phyloP scores from a whole-genome alignment of 2,888 invertebrate genomes.

The Girardia tigrina region DNA sequence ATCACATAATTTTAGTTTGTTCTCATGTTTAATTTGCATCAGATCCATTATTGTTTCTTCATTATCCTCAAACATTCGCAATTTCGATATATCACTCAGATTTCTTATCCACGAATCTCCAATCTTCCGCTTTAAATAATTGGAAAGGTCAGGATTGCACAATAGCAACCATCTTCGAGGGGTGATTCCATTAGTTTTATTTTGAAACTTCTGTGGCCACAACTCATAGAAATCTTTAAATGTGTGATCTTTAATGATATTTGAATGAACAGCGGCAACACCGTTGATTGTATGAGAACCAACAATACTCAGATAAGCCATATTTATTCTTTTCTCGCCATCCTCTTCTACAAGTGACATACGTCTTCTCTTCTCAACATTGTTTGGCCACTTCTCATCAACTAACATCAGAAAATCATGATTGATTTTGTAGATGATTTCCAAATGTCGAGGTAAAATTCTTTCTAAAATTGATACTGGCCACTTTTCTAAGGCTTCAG shows the following conservation, averaged over 20 bases:
- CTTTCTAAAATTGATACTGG: slow-evolving; percentile 52
- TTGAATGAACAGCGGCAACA: slow-evolving; percentile 85
- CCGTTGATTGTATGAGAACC: slow-evolving; percentile 93
- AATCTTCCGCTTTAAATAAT: slow-evolving; percentile 86
- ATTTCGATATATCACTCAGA: slow-evolving; percentile 66
- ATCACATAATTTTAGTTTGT: slow-evolving; percentile 76
- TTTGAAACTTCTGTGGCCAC: slow-evolving; percentile 89
- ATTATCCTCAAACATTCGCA: slow-evolving; percentile 73
- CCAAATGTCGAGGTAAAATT: slow-evolving; percentile 62
- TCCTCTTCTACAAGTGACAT: slow-evolving; percentile 92
- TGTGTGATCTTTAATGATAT: slow-evolving; percentile 64
- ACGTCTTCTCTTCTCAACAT: slow-evolving; percentile 54
- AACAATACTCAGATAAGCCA: slow-evolving; percentile 88
- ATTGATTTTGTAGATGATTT: slow-evolving; percentile 95
- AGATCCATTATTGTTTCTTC: slow-evolving; percentile 73
- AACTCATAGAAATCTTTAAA: slow-evolving; percentile 76
- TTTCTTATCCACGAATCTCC: slow-evolving; percentile 90
- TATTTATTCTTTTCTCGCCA: slow-evolving; percentile 87
- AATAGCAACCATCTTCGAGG: slow-evolving; percentile 90
- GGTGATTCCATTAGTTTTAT: slow-evolving; percentile 97
- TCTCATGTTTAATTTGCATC: slow-evolving; percentile 87
- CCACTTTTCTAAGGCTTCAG: slow-evolving; percentile 91
- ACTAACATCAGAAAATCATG: slow-evolving; percentile 55
- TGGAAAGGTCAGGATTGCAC: slow-evolving; percentile 87
- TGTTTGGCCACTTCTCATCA: slow-evolving; percentile 65